A percentile compares a stretch with the other conserved stretches of the same genome.
Conservation (phyloP, 2,113 vertebrate species). For the Azemiops feae region DNA sequence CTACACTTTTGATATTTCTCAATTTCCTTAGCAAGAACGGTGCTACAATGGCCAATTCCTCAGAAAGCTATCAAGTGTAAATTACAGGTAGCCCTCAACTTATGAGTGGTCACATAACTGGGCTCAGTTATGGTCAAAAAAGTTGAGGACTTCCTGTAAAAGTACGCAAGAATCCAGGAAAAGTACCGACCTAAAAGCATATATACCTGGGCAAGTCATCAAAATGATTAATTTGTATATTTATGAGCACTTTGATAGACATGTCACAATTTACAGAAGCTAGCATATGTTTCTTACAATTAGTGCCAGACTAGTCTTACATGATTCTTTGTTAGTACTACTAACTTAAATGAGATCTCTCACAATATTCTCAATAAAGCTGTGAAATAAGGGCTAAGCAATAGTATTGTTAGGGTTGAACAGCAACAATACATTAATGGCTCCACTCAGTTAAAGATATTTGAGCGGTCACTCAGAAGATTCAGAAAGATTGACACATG, state of each 20-base stretch:
- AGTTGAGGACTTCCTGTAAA: background rate
- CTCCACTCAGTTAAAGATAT: background rate
- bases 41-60: background rate
- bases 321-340: background rate
- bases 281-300: background rate
- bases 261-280: background rate
- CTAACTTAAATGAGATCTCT: background rate
- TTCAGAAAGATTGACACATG: background rate
- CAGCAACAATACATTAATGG: background rate
- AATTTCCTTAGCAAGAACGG: background rate
- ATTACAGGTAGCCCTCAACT: background rate
- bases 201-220: background rate
- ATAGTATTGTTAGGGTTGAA: background rate
- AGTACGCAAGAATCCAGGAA: background rate
- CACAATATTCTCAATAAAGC: background rate
- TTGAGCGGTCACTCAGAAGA: background rate
- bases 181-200: background rate
- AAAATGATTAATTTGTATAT: background rate
- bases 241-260: background rate
- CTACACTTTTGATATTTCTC: background rate
- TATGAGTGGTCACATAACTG: background rate
- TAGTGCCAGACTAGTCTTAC: background rate
- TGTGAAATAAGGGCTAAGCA: background rate
- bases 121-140: background rate
- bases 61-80: background rate